Conservation (phyloP, 2,113 vertebrate genomes). For the Pollachius pollachius region DNA sequence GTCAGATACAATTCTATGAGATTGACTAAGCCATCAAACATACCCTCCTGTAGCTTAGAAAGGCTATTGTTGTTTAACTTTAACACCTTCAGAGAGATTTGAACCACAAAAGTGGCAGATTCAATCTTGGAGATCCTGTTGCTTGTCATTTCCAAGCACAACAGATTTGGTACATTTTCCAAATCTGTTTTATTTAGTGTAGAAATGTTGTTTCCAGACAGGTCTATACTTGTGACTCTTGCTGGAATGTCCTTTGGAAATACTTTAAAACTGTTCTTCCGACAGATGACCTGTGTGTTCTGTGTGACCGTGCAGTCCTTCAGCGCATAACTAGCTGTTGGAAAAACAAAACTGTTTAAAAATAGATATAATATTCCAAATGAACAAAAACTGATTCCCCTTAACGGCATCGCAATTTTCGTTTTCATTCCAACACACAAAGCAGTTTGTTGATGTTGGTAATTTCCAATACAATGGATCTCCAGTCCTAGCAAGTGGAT, state of each 20-base stretch:
- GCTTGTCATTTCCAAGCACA: conserved; percentile 28
- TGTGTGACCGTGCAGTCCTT: conserved; percentile 37
- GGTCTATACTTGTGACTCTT: conserved; percentile 38
- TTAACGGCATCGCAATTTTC: too few species aligned
- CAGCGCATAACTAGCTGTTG: conserved; percentile 11
- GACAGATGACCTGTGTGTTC: conserved; percentile 19
- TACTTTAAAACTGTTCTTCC: background rate
- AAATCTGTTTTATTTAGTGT: conserved; percentile 49
- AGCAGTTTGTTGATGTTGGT: too few species aligned
- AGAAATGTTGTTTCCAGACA: conserved; percentile 56
- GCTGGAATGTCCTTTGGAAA: conserved; percentile 44
- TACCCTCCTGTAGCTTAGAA: conserved; percentile 1
- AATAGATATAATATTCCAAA: conserved; percentile 5
- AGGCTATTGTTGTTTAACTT: conserved; percentile 57
- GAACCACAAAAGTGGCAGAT: conserved; percentile 28
- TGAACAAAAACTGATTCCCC: too few species aligned
- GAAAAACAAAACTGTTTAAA: background rate
- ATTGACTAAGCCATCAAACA: conserved; percentile 58
- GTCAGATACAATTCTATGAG: conserved; percentile 45
- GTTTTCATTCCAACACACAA: too few species aligned
- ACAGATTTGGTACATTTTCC: conserved; percentile 18
- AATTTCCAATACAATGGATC: too few species aligned
- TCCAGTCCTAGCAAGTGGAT: too few species aligned
- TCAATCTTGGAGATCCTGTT: conserved; percentile 54
- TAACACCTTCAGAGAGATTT: conserved; percentile 44